Conservation (phyloP, 1,140 invertebrate species). For the Panagrolaimus sp. region DNA sequence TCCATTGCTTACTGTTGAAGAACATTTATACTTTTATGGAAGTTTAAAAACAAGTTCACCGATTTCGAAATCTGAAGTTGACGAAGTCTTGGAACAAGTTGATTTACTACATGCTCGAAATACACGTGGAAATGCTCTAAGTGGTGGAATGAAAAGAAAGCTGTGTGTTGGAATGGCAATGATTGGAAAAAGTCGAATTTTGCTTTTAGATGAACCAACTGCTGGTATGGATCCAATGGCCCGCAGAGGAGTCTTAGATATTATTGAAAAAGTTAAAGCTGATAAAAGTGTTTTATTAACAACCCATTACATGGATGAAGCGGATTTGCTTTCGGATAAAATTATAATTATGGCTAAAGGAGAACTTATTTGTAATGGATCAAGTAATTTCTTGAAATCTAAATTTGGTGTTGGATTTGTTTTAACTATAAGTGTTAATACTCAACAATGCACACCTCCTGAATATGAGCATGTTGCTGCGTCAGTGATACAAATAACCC, state of each 20-base stretch:
- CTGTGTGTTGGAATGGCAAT: neutral
- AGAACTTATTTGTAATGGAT: constrained; percentile 65
- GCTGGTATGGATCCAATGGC: neutral
- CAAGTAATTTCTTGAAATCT: constrained; percentile 66
- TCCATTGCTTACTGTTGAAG: constrained; percentile 60
- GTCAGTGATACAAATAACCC: neutral
- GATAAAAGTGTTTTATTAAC: constrained; percentile 66
- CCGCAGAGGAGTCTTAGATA: neutral
- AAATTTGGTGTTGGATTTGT: constrained; percentile 27
- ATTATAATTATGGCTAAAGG: constrained; percentile 65
- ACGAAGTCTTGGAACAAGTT: neutral
- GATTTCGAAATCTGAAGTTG: neutral
- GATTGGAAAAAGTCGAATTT: neutral
- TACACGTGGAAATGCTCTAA: neutral
- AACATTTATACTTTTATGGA: constrained; percentile 61
- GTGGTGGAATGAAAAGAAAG: constrained; percentile 2
- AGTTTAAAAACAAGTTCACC: constrained; percentile 54
- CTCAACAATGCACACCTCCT: neutral
- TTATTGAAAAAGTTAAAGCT: neutral
- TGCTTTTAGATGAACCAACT: neutral
- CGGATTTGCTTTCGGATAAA: constrained; percentile 74
- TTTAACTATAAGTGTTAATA: constrained; percentile 8
- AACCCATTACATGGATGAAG: constrained; percentile 97
- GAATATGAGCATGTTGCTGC: neutral
- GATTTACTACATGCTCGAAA: neutral